Evolutionary conservation across 1,140 invertebrate genomes (phyloP).

Genomic region (Drosophila tropicalis): DNA sequence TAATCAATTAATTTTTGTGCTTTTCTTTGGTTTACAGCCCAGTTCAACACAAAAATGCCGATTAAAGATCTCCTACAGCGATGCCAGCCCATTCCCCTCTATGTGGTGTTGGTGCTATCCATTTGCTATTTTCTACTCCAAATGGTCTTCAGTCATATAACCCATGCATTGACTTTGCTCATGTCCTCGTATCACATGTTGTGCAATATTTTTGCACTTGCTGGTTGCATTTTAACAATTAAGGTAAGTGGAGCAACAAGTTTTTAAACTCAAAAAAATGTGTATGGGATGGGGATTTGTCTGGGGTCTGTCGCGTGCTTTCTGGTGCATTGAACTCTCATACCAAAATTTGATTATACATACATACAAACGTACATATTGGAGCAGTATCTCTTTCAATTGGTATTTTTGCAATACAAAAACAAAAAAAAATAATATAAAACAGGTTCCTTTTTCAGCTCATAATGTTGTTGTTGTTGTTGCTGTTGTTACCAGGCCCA

Average conservation of each 20-base stretch:
- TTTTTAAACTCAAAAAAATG: not conserved
- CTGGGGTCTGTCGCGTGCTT: constrained; percentile 48
- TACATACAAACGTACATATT: not conserved
- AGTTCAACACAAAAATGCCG: constrained; percentile 84
- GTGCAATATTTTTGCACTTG: constrained; percentile 90
- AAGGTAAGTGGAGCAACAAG: constrained; percentile 85
- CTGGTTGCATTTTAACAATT: constrained; percentile 89
- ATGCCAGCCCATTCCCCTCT: constrained; percentile 88
- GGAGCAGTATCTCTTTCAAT: not conserved
- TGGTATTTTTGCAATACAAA: not conserved
- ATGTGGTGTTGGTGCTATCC: constrained; percentile 89
- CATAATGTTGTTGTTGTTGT: too few relatives aligned
- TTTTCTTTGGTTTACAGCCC: not conserved
- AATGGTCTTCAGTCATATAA: constrained; percentile 90
- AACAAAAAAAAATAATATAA: not conserved
- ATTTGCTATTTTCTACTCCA: constrained; percentile 89
- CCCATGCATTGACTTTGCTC: constrained; percentile 92
- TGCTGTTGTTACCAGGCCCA: not conserved
- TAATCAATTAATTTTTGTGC: constrained; percentile 32
- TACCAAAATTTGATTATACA: constrained; percentile 11
- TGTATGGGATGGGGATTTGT: constrained; percentile 21
- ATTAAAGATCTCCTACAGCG: constrained; percentile 89
- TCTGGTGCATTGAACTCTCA: constrained; percentile 52
- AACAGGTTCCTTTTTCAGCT: constrained; percentile 1
- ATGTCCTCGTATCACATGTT: constrained; percentile 94